phyloP scores from a whole-genome alignment of 1,140 invertebrate genomes.

The Hyphantria cunea region DNA sequence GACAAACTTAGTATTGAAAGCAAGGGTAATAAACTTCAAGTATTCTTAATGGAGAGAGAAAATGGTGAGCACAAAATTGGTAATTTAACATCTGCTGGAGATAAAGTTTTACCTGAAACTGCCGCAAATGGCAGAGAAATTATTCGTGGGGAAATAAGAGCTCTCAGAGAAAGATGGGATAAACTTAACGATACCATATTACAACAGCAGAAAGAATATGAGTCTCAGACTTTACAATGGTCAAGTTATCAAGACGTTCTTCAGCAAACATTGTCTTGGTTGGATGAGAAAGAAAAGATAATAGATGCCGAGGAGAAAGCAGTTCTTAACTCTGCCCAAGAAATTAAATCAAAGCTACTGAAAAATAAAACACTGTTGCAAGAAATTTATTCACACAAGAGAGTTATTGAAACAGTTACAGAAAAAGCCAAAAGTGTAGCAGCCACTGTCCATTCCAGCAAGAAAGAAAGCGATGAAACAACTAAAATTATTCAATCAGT shows the following conservation, averaged over 20 bases:
- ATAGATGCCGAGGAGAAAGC: constrained; percentile 87
- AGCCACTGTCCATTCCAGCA: constrained; percentile 82
- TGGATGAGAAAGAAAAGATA: constrained; percentile 92
- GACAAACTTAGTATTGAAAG: constrained; percentile 82
- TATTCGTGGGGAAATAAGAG: constrained; percentile 91
- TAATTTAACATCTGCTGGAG: constrained; percentile 88
- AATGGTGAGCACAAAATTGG: constrained; percentile 90
- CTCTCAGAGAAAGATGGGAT: constrained; percentile 92
- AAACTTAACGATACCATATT: constrained; percentile 89
- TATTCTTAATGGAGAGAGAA: constrained; percentile 91
- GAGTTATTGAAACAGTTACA: constrained; percentile 93
- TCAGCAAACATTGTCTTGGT: constrained; percentile 91
- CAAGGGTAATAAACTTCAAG: constrained; percentile 84
- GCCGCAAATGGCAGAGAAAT: constrained; percentile 94
- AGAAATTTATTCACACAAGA: constrained; percentile 94
- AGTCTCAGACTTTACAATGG: constrained; percentile 92
- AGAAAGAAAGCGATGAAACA: constrained; percentile 84
- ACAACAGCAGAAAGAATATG: constrained; percentile 91
- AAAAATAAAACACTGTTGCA: constrained; percentile 94
- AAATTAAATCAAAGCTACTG: constrained; percentile 92
- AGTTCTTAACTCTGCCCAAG: constrained; percentile 88
- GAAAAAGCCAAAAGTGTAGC: constrained; percentile 90
- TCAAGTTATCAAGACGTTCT: constrained; percentile 93
- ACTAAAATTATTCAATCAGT: constrained; percentile 86
- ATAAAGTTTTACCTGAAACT: constrained; percentile 95